Conservation (phyloP, 2,113 vertebrate genomes). For the Eulacestoma nigropectus region DNA sequence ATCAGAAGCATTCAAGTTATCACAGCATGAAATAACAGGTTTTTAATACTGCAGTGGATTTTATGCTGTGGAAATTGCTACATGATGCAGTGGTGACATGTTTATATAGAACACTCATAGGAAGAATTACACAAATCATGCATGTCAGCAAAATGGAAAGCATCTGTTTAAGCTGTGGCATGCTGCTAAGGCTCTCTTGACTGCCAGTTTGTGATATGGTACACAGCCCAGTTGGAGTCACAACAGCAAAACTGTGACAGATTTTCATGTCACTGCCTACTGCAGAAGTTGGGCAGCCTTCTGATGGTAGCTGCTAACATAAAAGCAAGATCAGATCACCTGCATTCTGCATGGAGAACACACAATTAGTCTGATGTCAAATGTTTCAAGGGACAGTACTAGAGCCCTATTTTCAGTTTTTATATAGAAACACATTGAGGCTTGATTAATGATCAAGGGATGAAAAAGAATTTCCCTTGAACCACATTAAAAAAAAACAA, state of each 20-base stretch:
- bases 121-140: conserved; percentile 53
- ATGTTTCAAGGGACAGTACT: neutral
- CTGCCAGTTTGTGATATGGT: conserved; percentile 8
- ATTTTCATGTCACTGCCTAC: neutral
- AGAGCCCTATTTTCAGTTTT: neutral
- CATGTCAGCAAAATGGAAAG: conserved; percentile 56
- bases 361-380: neutral
- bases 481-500: neutral
- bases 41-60: conserved; percentile 40
- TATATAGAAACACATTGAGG: neutral
- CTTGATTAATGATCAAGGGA: neutral
- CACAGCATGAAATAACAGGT: conserved; percentile 59
- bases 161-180: conserved; percentile 49
- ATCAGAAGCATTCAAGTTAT: conserved; percentile 58
- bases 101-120: conserved; percentile 49
- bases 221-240: neutral
- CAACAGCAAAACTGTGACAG: neutral
- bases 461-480: neutral
- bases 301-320: neutral
- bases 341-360: neutral
- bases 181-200: neutral
- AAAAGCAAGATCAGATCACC: neutral
- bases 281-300: neutral
- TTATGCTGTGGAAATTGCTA: conserved; percentile 55
- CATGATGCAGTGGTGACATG: conserved; percentile 57